A percentile compares a stretch with the other conserved stretches of the same genome.
These are phyloP conservation scores for Cistogaster globosa DNA, from an alignment of 2,888 invertebrate genomes.

Conservation along the genomic window DNA sequence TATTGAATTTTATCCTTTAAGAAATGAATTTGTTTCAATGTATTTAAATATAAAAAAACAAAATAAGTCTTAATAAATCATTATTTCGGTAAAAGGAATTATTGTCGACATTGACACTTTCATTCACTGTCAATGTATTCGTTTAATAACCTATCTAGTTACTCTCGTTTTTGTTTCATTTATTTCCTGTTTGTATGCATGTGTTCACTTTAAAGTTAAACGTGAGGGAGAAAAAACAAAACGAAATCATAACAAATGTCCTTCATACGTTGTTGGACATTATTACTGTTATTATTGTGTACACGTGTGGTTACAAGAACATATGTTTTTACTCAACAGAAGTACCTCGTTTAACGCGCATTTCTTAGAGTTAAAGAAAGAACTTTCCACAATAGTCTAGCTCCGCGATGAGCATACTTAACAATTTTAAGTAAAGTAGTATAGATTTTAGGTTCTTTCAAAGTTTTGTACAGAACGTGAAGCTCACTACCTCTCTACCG, in stretches of 20 bases:
- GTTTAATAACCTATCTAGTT: not conserved
- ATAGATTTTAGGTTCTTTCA: too few species aligned
- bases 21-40: too few species aligned
- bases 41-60: not conserved
- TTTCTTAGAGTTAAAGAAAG: not conserved
- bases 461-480: too few species aligned
- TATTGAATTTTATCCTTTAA: too few species aligned
- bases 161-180: conserved; percentile 24
- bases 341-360: not conserved
- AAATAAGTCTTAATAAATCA: not conserved
- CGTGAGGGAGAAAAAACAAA: conserved; percentile 1
- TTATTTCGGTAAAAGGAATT: not conserved
- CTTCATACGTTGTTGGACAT: conserved; percentile 55
- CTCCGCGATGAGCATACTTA: too few species aligned
- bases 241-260: conserved; percentile 53
- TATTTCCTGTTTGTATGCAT: not conserved
- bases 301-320: conserved; percentile 26
- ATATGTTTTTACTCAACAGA: conserved; percentile 22
- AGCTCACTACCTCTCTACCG: too few species aligned
- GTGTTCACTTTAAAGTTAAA: not conserved
- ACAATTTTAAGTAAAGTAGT: too few species aligned
- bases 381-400: too few species aligned
- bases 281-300: conserved; percentile 38
- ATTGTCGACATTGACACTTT: conserved; percentile 51
- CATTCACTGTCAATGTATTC: conserved; percentile 38